Evolutionary conservation across 2,797 vertebrate genomes (phyloP), one percentile per base, ranked within the genome.

Genomic region (Rhinophrynus dorsalis): DNA sequence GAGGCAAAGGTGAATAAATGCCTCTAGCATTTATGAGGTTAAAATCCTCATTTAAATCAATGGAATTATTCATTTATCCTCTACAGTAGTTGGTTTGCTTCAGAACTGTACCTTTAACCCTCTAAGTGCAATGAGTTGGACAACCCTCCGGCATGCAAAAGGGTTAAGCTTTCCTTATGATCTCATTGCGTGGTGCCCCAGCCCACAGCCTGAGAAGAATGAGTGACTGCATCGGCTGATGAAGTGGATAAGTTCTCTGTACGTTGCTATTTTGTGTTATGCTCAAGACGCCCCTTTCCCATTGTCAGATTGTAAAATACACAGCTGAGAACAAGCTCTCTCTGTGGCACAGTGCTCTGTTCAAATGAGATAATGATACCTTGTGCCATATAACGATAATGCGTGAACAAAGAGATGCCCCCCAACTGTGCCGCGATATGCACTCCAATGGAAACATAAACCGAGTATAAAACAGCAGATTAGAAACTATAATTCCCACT

Each of bases 281-380:
- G 38, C 17, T 51, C 30, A 11, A 3, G 12, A 73, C 55, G 18
- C 69, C 62, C 52, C 45, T 8, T 50, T 27, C 3, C 37, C 21
- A 45, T 69, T 61, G 45, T 60, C 8, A 45, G 6, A 45, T 51
- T 33, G 12, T 24, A 30, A 51, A 63, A 51, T 38, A 47, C 38
- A 55, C 21, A 37, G 51, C 40, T 3, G 24, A 58, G 51, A 62
- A 30, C 18, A 24, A 32, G 42, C 30, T 58, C 68, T 58, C 68
- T 51, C 44, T 11, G 62, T 18, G 45, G 54, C 30, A 24, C 6
- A 4, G 13, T n/a, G 1, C 60, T 72, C 17, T 5, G 21, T 26
- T 64, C 51, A 58, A 20, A 73, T 66, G 35, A 44, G 61, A 66
- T 73, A 66, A 73, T 73, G 45, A 73, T 66, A 73, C 61, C 69